These are phyloP conservation scores for Thalpophila matura DNA, from an alignment of 2,888 invertebrate genomes.

Conservation along the genomic window DNA sequence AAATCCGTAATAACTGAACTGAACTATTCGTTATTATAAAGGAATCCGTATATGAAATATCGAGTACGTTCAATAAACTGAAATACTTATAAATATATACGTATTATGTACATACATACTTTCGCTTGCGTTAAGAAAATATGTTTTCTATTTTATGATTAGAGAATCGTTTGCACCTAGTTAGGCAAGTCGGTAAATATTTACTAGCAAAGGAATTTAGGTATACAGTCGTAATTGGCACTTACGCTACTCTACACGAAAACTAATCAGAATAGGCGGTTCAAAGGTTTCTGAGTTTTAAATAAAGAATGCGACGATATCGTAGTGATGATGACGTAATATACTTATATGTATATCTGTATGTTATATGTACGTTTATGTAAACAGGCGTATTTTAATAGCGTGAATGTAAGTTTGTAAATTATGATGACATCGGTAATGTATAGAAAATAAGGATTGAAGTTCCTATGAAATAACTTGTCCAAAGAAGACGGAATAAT, in stretches of 20 bases:
- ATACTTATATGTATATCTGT: too few species aligned
- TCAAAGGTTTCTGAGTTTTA: too few species aligned
- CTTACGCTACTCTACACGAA: constrained; percentile 58
- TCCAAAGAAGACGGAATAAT: too few species aligned
- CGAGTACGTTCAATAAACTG: constrained; percentile 49
- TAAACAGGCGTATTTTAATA: too few species aligned
- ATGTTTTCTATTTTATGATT: constrained; percentile 56
- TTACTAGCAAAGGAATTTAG: constrained; percentile 61
- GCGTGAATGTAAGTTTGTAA: too few species aligned
- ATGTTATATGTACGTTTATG: too few species aligned
- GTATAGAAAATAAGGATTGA: too few species aligned
- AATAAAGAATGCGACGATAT: too few species aligned
- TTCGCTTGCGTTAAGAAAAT: constrained; percentile 45
- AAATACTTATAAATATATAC: constrained; percentile 38
- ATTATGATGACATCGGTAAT: too few species aligned
- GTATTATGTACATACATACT: constrained; percentile 23
- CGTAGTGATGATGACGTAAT: too few species aligned
- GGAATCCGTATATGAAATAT: constrained; percentile 62
- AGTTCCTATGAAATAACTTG: too few species aligned
- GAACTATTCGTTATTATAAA: constrained; percentile 59
- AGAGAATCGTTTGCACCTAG: constrained; percentile 62
- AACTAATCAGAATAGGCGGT: constrained; percentile 72
- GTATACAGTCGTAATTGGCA: constrained; percentile 75
- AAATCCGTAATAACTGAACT: constrained; percentile 58
- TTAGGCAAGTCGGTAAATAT: constrained; percentile 66